Conservation (phyloP, 2,888 invertebrate species). For the Scaptomyza flava region DNA sequence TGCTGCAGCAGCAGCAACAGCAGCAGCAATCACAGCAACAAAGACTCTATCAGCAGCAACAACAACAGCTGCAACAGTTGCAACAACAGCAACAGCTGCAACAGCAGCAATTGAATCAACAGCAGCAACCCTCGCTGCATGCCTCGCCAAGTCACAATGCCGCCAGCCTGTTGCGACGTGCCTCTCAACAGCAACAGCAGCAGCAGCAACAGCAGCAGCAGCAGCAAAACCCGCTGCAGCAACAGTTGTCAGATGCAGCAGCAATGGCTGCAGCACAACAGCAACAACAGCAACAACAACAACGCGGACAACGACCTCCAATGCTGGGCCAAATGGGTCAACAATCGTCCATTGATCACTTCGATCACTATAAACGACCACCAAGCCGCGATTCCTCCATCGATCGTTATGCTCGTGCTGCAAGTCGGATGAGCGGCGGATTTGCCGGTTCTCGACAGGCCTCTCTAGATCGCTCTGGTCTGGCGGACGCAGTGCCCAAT, state of each 20-base stretch:
- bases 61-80: constrained; percentile 23
- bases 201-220: constrained; percentile 47
- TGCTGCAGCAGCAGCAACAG: constrained; percentile 67
- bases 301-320: constrained; percentile 86
- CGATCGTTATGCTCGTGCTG: constrained; percentile 91
- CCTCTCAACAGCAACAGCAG: constrained; percentile 78
- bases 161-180: constrained; percentile 69
- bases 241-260: constrained; percentile 83
- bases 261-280: constrained; percentile 71
- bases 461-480: constrained; percentile 89
- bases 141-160: constrained; percentile 70
- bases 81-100: constrained; percentile 59
- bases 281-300: constrained; percentile 80
- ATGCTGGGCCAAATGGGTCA: constrained; percentile 82
- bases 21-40: constrained; percentile 59
- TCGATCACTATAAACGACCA: constrained; percentile 97
- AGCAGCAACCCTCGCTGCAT: constrained; percentile 69
- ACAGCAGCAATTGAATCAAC: constrained; percentile 61
- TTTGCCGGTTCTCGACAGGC: constrained; percentile 89
- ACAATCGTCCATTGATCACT: constrained; percentile 93
- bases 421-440: constrained; percentile 86
- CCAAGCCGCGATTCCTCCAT: constrained; percentile 95
- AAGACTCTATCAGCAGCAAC: constrained; percentile 39
- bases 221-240: constrained; percentile 2
- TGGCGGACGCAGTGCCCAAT: constrained; percentile 59